Evolutionary conservation across 2,113 vertebrate species (phyloP).

Genomic region (Myotis davidii): DNA sequence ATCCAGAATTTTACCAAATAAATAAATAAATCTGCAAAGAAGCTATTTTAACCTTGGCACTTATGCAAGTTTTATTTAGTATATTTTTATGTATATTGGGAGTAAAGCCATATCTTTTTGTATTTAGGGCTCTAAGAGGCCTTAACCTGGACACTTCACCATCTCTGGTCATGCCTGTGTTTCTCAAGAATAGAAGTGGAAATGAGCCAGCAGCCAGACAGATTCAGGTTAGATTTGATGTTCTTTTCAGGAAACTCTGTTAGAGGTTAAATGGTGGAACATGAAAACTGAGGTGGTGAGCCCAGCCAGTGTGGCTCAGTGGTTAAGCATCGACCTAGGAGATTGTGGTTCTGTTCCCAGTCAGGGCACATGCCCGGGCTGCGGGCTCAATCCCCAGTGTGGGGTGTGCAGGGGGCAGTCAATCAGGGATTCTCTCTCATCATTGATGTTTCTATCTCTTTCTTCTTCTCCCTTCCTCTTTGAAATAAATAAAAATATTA

Average conservation of each 20-base stretch:
- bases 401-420: too few species aligned
- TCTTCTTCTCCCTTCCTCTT: too few species aligned
- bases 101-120: not conserved
- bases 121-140: not conserved
- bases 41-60: conserved; percentile 20
- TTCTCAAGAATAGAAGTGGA: not conserved
- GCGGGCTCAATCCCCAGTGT: too few species aligned
- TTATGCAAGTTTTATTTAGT: not conserved
- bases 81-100: not conserved
- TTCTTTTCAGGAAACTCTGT: not conserved
- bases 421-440: too few species aligned
- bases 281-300: not conserved
- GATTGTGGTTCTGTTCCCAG: too few species aligned
- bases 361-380: too few species aligned
- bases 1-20: not conserved
- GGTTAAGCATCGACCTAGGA: too few species aligned
- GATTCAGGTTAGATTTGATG: not conserved
- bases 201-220: not conserved
- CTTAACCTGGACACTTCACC: not conserved
- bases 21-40: not conserved
- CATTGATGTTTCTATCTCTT: too few species aligned
- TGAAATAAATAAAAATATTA: too few species aligned
- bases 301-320: too few species aligned
- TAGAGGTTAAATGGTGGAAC: not conserved
- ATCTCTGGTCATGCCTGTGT: not conserved